Evolutionary conservation across 1,140 invertebrate genomes (phyloP).

Genomic region (Heliconius eleuchia): DNA sequence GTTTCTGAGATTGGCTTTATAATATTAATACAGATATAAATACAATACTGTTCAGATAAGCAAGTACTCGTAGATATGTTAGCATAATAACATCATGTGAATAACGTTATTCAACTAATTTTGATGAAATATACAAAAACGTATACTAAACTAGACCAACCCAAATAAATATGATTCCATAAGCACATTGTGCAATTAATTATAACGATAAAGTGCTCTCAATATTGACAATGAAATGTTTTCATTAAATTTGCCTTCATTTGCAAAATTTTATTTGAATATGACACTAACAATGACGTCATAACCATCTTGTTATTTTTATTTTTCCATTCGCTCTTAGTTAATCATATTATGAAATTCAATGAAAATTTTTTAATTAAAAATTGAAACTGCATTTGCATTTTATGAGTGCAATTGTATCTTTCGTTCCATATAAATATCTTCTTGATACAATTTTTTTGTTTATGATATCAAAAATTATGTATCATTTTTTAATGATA

Average conservation of each 20-base stretch:
- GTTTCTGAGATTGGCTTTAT: too few relatives aligned
- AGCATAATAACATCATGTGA: too few relatives aligned
- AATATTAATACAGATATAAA: too few relatives aligned
- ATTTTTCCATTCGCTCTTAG: neutral
- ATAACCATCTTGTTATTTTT: neutral
- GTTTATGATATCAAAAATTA: too few relatives aligned
- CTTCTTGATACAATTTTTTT: too few relatives aligned
- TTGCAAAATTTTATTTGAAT: conserved; percentile 1
- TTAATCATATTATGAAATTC: neutral
- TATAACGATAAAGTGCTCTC: neutral
- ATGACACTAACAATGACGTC: neutral
- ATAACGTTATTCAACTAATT: neutral
- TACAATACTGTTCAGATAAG: neutral
- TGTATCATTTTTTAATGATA: too few relatives aligned
- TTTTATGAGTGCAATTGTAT: too few relatives aligned
- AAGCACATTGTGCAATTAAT: neutral
- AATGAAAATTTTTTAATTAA: conserved; percentile 3
- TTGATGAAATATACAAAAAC: neutral
- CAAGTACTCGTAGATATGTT: neutral
- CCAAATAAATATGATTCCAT: neutral
- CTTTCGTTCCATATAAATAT: too few relatives aligned
- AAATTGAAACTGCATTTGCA: neutral
- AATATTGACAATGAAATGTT: conserved; percentile 4
- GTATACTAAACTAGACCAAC: neutral
- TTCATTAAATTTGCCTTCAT: conserved; percentile 12